Conservation (phyloP, 2,888 invertebrate genomes). For the Blastobasis adustella region DNA sequence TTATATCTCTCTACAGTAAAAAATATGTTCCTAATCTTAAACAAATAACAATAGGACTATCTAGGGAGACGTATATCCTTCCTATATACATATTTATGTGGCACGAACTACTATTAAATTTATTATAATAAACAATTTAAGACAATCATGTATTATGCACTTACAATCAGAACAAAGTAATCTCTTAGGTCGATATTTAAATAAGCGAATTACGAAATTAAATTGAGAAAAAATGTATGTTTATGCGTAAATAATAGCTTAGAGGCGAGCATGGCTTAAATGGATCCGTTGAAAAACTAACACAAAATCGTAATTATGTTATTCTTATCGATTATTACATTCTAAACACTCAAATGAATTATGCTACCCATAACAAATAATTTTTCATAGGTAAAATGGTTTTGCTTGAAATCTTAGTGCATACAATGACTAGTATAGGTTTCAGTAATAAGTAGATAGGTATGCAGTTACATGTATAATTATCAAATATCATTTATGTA, state of each 20-base stretch:
- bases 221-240: too few relatives aligned
- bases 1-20: slow-evolving; percentile 51
- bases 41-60: slow-evolving; percentile 62
- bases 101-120: slow-evolving; percentile 54
- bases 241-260: too few relatives aligned
- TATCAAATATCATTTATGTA: slow-evolving; percentile 50
- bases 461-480: slow-evolving; percentile 32
- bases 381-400: background rate
- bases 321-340: background rate
- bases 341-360: slow-evolving; percentile 3
- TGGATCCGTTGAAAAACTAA: too few relatives aligned
- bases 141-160: too few relatives aligned
- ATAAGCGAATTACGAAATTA: too few relatives aligned
- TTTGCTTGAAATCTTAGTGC: slow-evolving; percentile 24
- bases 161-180: too few relatives aligned
- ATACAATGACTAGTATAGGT: slow-evolving; percentile 27
- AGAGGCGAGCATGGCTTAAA: too few relatives aligned
- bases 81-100: slow-evolving; percentile 51
- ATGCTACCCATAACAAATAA: slow-evolving; percentile 2
- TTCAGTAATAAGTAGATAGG: slow-evolving; percentile 11
- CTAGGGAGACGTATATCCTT: slow-evolving; percentile 58
- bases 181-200: too few relatives aligned
- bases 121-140: slow-evolving; percentile 19
- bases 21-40: slow-evolving; percentile 52
- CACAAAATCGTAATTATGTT: background rate